Conservation (phyloP, 2,888 invertebrate genomes). For the Nemurella pictetii region DNA sequence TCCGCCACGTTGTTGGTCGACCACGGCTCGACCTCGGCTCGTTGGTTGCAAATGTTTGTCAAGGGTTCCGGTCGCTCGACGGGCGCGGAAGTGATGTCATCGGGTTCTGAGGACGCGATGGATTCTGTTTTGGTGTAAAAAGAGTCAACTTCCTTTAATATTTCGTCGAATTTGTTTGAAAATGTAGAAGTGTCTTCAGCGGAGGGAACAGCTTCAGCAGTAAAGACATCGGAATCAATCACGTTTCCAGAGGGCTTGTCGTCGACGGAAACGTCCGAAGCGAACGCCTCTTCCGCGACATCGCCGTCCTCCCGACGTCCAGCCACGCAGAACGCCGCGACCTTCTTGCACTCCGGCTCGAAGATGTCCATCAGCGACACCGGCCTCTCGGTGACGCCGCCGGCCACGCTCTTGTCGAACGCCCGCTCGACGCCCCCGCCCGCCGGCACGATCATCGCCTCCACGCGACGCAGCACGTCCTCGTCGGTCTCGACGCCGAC, state of each 20-base stretch:
- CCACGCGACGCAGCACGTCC: background rate
- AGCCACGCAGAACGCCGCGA: background rate
- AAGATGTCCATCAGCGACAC: conserved; percentile 9
- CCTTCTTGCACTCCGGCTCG: conserved; percentile 5
- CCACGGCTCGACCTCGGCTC: too few relatives aligned
- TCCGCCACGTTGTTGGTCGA: too few relatives aligned
- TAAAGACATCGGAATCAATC: background rate
- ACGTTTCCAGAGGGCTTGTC: too few relatives aligned
- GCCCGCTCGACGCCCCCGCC: background rate
- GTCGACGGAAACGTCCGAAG: too few relatives aligned
- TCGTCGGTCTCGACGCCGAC: background rate
- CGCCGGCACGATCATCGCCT: background rate
- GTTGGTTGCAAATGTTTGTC: too few relatives aligned
- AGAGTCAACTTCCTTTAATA: too few relatives aligned
- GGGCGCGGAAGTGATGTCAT: background rate
- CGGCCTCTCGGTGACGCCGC: background rate
- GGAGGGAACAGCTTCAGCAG: background rate
- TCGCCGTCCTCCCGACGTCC: background rate
- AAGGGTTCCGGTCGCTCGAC: too few relatives aligned
- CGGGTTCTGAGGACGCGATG: background rate
- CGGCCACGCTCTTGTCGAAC: background rate
- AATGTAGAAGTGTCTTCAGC: background rate
- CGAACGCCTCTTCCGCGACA: background rate
- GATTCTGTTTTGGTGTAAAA: background rate
- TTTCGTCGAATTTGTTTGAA: too few relatives aligned